Base-by-base conservation (phyloP, 1,140 invertebrate species). In the Antheraea pernyi region DNA sequence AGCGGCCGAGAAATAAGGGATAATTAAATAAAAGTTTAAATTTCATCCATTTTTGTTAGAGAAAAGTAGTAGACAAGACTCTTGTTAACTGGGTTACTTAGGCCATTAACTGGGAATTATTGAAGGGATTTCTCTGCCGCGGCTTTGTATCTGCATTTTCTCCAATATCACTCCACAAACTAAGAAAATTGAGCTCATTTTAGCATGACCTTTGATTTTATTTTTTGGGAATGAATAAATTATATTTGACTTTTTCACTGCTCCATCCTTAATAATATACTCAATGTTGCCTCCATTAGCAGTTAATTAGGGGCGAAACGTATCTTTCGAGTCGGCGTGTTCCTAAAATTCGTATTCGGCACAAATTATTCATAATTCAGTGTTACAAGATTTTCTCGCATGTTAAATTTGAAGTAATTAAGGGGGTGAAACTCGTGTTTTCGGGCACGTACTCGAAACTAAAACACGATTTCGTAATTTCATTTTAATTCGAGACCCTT, bases 11-110 rank as follows among this genome's bases (percentile, higher is more conserved):
- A 13, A 53, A 53, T 0, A 53, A 13, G 4, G 0, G 77, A 79
- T 80, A 78, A 82, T 82, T 75, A 68, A 79, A 78, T 79, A 73
- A 79, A 73, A 74, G 73, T 77, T 70, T 74, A 81, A 79, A 77
- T 75, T 69, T 71, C 79, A 76, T 72, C 75, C 65, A 73, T 75
- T 82, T 78, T 77, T 84, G 75, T 67, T 72, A 68, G 71, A 72
- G 67, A 67, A 65, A 66, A 53, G 69, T 70, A 76, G 72, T 37
- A 67, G 71, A 53, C 46, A 74, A 78, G 80, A 76, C 70, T 76
- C 76, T 79, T 82, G 81, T 82, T 85, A 85, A 85, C 82, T 80
- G 82, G 80, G 76, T 85, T 82, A 83, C 81, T 83, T 83, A 79
- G 78, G 67, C 75, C 78, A 78, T 83, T 85, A 83, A 77, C 69